Conservation (phyloP, 2,113 vertebrate species). For the Archilochus colubris region DNA sequence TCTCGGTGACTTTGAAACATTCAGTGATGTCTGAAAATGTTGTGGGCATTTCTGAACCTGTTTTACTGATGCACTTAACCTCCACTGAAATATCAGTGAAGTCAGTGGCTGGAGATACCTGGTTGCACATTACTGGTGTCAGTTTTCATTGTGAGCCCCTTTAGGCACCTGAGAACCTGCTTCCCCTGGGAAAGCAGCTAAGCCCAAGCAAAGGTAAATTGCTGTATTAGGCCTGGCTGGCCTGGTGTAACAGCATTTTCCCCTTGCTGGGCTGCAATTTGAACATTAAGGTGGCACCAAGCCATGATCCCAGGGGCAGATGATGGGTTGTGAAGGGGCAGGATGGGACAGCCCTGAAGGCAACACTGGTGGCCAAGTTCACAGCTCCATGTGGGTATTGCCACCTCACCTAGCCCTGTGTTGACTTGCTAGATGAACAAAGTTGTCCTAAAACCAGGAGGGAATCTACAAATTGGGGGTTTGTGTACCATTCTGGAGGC, state of each 20-base stretch:
- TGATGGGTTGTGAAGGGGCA: neutral
- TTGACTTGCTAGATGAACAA: neutral
- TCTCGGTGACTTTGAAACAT: neutral
- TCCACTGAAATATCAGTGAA: neutral
- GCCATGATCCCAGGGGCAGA: neutral
- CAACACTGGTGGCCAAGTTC: neutral
- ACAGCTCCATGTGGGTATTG: neutral
- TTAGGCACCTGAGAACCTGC: neutral
- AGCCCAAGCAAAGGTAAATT: neutral
- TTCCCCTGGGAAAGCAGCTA: neutral
- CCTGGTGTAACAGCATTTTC: neutral
- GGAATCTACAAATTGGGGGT: neutral
- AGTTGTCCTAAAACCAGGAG: neutral
- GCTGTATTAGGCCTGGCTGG: neutral
- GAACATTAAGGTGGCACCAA: neutral
- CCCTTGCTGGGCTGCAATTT: neutral
- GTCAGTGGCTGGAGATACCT: neutral
- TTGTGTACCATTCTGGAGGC: neutral
- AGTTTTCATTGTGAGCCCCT: neutral
- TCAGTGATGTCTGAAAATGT: neutral
- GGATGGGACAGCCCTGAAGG: neutral
- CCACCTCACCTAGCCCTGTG: neutral
- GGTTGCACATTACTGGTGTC: neutral
- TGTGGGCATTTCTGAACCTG: neutral
- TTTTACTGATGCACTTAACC: neutral